Conservation (phyloP, 2,113 vertebrate genomes). For the Equus quagga region DNA sequence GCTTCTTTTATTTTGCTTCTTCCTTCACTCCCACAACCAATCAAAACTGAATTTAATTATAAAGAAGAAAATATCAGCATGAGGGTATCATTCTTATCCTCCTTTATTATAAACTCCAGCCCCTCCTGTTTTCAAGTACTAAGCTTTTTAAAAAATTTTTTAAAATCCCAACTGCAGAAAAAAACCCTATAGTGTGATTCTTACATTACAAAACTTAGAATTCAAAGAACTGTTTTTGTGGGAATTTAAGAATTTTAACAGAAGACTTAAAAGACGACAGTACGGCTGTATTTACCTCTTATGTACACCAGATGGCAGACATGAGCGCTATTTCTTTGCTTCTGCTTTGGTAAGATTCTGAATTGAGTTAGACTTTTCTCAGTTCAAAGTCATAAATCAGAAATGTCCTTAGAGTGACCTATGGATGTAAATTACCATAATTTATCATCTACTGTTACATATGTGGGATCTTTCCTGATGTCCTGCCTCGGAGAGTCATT, state of each 20-base stretch:
- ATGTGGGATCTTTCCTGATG: slow-evolving; percentile 78
- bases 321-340: slow-evolving; percentile 62
- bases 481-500: slow-evolving; percentile 78
- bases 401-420: slow-evolving; percentile 80
- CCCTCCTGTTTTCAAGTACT: slow-evolving; percentile 21
- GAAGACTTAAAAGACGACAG: not conserved
- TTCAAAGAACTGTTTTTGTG: not conserved
- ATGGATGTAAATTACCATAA: slow-evolving; percentile 81
- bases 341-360: slow-evolving; percentile 19
- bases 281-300: slow-evolving; percentile 44
- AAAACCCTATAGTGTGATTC: not conserved
- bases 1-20: not conserved
- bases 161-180: not conserved
- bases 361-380: slow-evolving; percentile 74
- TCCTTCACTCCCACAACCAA: not conserved
- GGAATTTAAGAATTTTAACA: slow-evolving; percentile 17
- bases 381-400: slow-evolving; percentile 76
- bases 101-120: slow-evolving; percentile 21
- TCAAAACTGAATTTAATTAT: not conserved
- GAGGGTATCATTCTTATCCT: not conserved
- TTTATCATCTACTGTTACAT: slow-evolving; percentile 79
- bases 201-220: not conserved
- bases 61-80: not conserved
- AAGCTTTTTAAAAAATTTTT: not conserved
- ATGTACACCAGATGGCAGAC: slow-evolving; percentile 84